These are phyloP conservation scores for Orussus abietinus DNA, from an alignment of 1,140 invertebrate species.

Conservation along the genomic window DNA sequence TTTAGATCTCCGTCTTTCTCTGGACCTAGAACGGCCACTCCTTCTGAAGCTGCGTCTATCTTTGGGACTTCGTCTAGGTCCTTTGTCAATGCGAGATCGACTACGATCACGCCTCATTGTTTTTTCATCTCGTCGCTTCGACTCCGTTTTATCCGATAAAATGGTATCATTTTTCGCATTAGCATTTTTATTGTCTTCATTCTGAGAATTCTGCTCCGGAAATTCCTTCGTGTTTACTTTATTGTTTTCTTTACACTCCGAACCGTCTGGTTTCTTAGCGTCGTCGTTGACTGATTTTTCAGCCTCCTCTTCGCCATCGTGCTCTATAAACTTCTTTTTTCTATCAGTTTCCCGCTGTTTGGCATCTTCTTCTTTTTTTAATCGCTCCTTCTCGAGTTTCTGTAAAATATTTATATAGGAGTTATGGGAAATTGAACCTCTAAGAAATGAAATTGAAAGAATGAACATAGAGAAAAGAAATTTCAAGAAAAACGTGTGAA, in stretches of 20 bases:
- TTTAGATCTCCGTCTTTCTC: constrained; percentile 35
- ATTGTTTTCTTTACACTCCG: constrained; percentile 26
- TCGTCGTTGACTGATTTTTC: constrained; percentile 21
- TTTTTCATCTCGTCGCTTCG: constrained; percentile 29
- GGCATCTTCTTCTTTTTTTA: constrained; percentile 60
- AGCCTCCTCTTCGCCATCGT: constrained; percentile 33
- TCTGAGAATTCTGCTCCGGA: constrained; percentile 12
- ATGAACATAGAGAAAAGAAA: too few relatives aligned
- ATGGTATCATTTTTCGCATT: constrained; percentile 16
- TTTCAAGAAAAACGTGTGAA: constrained; percentile 10
- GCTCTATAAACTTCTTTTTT: constrained; percentile 54
- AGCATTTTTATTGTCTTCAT: constrained; percentile 21
- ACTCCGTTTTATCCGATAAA: constrained; percentile 20
- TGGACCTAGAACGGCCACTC: constrained; percentile 33
- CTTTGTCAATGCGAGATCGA: constrained; percentile 26
- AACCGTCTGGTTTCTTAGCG: constrained; percentile 11
- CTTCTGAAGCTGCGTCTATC: constrained; percentile 28
- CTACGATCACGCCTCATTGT: constrained; percentile 24
- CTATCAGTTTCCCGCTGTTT: constrained; percentile 59
- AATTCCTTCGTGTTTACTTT: constrained; percentile 16
- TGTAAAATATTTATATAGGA: constrained; percentile 28
- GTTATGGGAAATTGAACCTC: too few relatives aligned
- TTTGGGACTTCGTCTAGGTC: constrained; percentile 27
- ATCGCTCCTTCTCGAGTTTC: constrained; percentile 63
- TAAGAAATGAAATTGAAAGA: too few relatives aligned